phyloP scores from a whole-genome alignment of 2,113 vertebrate species.

The Otolemur garnettii region DNA sequence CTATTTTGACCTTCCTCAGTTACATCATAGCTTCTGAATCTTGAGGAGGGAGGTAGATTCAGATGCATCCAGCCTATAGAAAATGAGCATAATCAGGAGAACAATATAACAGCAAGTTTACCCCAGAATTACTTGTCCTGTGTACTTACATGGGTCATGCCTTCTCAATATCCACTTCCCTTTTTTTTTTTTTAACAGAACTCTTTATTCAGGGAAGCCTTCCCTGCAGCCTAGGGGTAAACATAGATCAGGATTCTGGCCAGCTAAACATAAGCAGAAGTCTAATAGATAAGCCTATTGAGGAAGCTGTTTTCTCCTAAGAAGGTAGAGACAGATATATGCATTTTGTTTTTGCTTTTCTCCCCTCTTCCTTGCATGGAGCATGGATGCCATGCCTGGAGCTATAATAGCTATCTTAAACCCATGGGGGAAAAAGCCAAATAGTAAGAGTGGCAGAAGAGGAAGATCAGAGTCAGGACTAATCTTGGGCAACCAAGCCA shows the following conservation, averaged over 20 bases:
- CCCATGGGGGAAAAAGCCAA: background rate
- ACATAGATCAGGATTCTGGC: background rate
- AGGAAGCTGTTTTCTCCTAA: slow-evolving; percentile 35
- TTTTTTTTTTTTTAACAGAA: background rate
- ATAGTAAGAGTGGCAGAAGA: background rate
- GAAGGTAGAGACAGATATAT: background rate
- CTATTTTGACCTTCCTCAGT: background rate
- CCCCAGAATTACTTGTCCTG: background rate
- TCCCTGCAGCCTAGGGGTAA: background rate
- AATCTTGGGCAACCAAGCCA: background rate
- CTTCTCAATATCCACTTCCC: background rate
- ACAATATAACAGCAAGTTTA: background rate
- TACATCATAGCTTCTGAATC: background rate
- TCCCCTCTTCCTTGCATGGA: background rate
- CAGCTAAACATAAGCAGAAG: slow-evolving; percentile 16
- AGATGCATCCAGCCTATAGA: background rate
- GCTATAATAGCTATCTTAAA: slow-evolving; percentile 8
- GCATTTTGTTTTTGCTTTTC: slow-evolving; percentile 2
- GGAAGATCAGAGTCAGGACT: background rate
- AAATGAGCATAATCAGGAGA: background rate
- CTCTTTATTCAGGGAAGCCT: background rate
- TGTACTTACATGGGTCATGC: background rate
- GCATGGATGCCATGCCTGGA: background rate
- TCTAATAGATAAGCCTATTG: background rate
- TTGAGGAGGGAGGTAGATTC: background rate